phyloP scores from a whole-genome alignment of 2,888 invertebrate genomes.

The Adelphocoris suturalis region DNA sequence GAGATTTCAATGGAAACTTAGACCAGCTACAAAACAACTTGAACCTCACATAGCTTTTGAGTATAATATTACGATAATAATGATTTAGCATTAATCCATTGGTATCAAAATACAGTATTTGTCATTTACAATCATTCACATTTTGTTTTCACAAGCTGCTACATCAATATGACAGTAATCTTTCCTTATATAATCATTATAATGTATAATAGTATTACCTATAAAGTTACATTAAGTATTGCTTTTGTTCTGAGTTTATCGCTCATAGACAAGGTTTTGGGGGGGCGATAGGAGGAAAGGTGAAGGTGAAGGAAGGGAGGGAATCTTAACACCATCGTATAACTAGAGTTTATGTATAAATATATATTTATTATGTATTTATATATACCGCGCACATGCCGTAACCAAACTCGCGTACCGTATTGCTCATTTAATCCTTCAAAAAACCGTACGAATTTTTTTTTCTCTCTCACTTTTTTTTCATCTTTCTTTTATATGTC shows the following conservation, averaged over 20 bases:
- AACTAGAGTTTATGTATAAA: conserved; percentile 72
- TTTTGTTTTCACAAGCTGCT: conserved; percentile 73
- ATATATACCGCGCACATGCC: conserved; percentile 51
- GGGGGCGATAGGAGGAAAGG: conserved; percentile 33
- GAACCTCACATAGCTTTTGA: conserved; percentile 63
- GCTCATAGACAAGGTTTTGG: conserved; percentile 70
- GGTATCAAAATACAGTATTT: conserved; percentile 75
- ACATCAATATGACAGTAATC: conserved; percentile 73
- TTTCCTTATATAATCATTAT: conserved; percentile 71
- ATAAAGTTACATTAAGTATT: conserved; percentile 75
- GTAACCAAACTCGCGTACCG: conserved; percentile 51
- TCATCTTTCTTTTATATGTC: not conserved
- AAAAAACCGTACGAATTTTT: conserved; percentile 29
- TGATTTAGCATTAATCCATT: conserved; percentile 72
- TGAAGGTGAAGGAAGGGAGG: conserved; percentile 66
- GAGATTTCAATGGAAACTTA: conserved; percentile 62
- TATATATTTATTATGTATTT: conserved; percentile 70
- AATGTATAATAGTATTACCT: conserved; percentile 69
- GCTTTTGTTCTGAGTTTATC: conserved; percentile 75
- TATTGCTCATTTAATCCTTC: conserved; percentile 64
- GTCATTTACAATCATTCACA: conserved; percentile 74
- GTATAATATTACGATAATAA: conserved; percentile 55
- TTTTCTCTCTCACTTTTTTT: conserved; percentile 2
- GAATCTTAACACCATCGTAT: conserved; percentile 67
- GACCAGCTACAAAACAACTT: conserved; percentile 72